Base-by-base conservation (phyloP, 2,888 invertebrate species). In the Diadegma fenestrale region DNA sequence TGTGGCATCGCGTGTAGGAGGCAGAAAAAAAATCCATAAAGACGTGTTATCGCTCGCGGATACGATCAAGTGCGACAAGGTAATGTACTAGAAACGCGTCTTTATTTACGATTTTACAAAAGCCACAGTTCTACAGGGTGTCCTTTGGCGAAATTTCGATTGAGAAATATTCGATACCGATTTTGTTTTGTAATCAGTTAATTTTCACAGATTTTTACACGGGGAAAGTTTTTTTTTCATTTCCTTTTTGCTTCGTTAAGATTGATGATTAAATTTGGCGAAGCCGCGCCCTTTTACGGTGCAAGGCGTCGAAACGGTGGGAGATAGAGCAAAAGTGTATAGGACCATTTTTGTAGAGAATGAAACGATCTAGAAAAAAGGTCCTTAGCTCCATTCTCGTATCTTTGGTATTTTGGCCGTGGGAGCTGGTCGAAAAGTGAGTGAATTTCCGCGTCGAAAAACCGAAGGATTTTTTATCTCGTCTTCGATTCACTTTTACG, bases 101-200 rank as follows among this genome's bases (percentile, higher is more conserved):
- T 58, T 58, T 26, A 58, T 58, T 58, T 58, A 58, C 58, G 58
- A 58, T 58, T 58, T 58, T 10, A 58, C 26, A 14, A 58, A 58
- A 26, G 58, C 58, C 2, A 26, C 58, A 26, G 26, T 26, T 58
- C 26, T 58, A 26, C 26, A 6, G 26, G 26, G 26, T 58, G 14
- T 58, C 14, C 58, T 5, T 12, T 7, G 12, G 54, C 37, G 10
- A 37, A 14, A 58, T 58, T 26, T 14, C 22, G 2, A 10, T 10
- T 6, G 2, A n/a, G 12, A 54, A 54, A 54, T 2, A 54, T 4
- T 30, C 30, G 45, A 14, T 12, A 10, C 0, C 26, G 22, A 37
- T 37, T 37, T 37, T 37, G 7, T 37, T 37, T 37, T 30, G 30
- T 4, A 30, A 30, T 4, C 5, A 33, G 33, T 33, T 33, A 2